Percentiles rank a stretch among this genome's conserved stretches.
These are phyloP conservation scores for Torymus tubicola DNA, from an alignment of 2,888 invertebrate genomes.

Conservation along the genomic window DNA sequence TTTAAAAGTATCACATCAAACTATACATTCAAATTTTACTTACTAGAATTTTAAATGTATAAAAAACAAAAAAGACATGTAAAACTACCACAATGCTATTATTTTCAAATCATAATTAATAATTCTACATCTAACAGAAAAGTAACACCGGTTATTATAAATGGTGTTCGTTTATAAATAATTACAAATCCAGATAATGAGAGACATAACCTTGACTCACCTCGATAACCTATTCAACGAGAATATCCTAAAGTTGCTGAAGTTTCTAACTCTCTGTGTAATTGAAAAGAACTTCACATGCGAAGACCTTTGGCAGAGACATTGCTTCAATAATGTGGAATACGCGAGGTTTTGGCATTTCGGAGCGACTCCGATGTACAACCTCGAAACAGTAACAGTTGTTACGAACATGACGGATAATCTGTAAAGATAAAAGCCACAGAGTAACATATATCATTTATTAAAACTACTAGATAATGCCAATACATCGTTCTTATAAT, in stretches of 20 bases:
- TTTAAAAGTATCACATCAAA: no score
- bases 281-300: neutral
- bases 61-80: no score
- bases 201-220: constrained; percentile 30
- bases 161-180: no score
- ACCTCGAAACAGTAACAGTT: constrained; percentile 30
- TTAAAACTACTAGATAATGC: no score
- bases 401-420: constrained; percentile 30
- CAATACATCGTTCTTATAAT: no score
- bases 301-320: constrained; percentile 4
- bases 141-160: no score
- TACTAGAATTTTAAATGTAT: no score
- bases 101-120: no score
- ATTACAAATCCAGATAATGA: neutral
- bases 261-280: neutral
- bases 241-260: constrained; percentile 13
- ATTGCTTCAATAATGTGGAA: constrained; percentile 18
- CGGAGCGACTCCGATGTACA: neutral
- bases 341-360: neutral
- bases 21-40: no score
- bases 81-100: no score
- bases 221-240: neutral
- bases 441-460: no score
- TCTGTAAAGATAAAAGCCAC: neutral
- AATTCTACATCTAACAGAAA: no score